Evolutionary conservation across 2,113 vertebrate genomes (phyloP).

Genomic region (Nerophis ophidion): DNA sequence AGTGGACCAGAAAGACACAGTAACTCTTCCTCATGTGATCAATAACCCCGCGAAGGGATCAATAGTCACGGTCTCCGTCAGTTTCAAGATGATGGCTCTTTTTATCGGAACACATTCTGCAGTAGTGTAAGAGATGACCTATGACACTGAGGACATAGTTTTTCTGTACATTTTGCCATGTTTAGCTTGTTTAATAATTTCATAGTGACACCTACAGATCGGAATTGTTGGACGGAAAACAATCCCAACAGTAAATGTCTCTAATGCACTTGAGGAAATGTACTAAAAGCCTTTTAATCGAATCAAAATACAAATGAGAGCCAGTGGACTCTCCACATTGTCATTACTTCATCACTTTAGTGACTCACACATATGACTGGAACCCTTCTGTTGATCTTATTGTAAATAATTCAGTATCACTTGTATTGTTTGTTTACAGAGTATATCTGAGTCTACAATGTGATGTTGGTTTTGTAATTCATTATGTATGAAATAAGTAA

Average conservation of each 20-base stretch:
- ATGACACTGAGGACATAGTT: neutral
- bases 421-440: neutral
- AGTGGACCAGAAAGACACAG: conserved; percentile 39
- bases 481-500: neutral
- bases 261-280: conserved; percentile 39
- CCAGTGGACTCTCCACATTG: too few relatives aligned
- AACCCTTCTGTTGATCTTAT: conserved; percentile 3
- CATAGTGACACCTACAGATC: conserved; percentile 4
- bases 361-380: neutral
- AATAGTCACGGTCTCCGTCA: conserved; percentile 36
- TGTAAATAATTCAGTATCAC: neutral
- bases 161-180: too few relatives aligned
- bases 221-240: conserved; percentile 14
- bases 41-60: conserved; percentile 46
- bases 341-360: neutral
- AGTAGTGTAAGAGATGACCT: neutral
- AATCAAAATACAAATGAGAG: conserved; percentile 28
- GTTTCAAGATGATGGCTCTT: conserved; percentile 7
- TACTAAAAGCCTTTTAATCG: conserved; percentile 53
- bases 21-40: conserved; percentile 49
- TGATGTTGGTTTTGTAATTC: neutral
- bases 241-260: conserved; percentile 23
- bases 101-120: neutral
- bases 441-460: neutral
- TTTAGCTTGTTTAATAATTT: too few relatives aligned